These are phyloP conservation scores for Listronotus oregonensis DNA, from an alignment of 1,140 invertebrate genomes.

Conservation along the genomic window DNA sequence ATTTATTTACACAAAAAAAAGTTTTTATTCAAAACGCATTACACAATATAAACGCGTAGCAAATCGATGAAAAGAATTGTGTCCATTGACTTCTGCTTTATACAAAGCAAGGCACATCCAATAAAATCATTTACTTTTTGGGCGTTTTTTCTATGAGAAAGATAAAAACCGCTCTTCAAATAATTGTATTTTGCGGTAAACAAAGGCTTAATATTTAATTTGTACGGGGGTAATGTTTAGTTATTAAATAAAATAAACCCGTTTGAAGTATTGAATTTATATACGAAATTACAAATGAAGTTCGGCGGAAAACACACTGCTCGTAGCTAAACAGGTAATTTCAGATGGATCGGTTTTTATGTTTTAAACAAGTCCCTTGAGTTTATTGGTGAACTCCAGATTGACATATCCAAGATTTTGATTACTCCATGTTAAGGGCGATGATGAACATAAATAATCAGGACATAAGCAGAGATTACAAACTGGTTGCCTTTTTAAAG, in stretches of 20 bases:
- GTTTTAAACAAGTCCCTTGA: too few species aligned
- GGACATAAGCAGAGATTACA: too few species aligned
- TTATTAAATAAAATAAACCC: background rate
- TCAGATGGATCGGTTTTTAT: too few species aligned
- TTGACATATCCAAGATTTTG: too few species aligned
- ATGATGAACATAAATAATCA: too few species aligned
- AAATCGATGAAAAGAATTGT: constrained; percentile 25
- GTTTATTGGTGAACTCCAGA: too few species aligned
- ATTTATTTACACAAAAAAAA: constrained; percentile 12
- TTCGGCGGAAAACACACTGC: too few species aligned
- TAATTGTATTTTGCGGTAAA: constrained; percentile 31
- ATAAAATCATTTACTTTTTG: constrained; percentile 24
- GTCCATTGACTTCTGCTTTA: constrained; percentile 20
- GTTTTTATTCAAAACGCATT: constrained; percentile 30
- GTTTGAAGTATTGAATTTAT: too few species aligned
- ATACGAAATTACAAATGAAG: too few species aligned
- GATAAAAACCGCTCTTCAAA: constrained; percentile 35
- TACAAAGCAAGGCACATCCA: constrained; percentile 5
- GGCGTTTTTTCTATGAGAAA: constrained; percentile 5
- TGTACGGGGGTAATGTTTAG: background rate
- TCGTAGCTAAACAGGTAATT: too few species aligned
- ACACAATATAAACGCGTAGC: constrained; percentile 25
- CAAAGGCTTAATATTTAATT: background rate
- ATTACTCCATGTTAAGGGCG: too few species aligned
- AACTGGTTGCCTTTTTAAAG: too few species aligned